These are phyloP conservation scores for Hirtodrosophila cameraria DNA, from an alignment of 2,888 invertebrate genomes.

Conservation along the genomic window DNA sequence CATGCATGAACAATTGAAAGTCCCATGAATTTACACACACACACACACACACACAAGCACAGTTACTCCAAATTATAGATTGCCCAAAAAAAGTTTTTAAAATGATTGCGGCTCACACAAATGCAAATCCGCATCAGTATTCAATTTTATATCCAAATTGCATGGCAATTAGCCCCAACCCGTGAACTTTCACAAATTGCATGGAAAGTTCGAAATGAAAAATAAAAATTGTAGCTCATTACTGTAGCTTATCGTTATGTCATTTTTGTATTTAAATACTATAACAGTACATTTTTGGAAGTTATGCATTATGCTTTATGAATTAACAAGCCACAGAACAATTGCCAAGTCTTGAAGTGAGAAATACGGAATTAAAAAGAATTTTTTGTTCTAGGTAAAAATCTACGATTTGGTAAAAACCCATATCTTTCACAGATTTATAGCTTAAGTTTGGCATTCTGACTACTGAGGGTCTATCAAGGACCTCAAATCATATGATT, in stretches of 20 bases:
- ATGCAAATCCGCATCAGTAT: constrained; percentile 42
- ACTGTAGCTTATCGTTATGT: background rate
- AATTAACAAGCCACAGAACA: too few relatives aligned
- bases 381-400: too few relatives aligned
- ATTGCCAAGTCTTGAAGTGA: too few relatives aligned
- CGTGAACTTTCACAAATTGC: constrained; percentile 8
- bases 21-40: constrained; percentile 31
- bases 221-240: background rate
- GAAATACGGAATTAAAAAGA: too few relatives aligned
- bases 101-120: constrained; percentile 34
- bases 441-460: too few relatives aligned
- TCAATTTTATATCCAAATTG: constrained; percentile 32
- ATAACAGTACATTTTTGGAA: too few relatives aligned
- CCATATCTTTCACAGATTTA: too few relatives aligned
- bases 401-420: too few relatives aligned
- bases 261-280: too few relatives aligned
- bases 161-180: constrained; percentile 37
- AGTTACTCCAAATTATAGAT: constrained; percentile 14
- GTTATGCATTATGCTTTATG: too few relatives aligned
- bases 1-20: constrained; percentile 30
- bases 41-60: background rate
- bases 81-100: constrained; percentile 23
- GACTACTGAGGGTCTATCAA: too few relatives aligned
- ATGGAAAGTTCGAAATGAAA: background rate
- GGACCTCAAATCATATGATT: too few relatives aligned